phyloP scores from a whole-genome alignment of 2,797 vertebrate genomes.

The Anabas testudineus region DNA sequence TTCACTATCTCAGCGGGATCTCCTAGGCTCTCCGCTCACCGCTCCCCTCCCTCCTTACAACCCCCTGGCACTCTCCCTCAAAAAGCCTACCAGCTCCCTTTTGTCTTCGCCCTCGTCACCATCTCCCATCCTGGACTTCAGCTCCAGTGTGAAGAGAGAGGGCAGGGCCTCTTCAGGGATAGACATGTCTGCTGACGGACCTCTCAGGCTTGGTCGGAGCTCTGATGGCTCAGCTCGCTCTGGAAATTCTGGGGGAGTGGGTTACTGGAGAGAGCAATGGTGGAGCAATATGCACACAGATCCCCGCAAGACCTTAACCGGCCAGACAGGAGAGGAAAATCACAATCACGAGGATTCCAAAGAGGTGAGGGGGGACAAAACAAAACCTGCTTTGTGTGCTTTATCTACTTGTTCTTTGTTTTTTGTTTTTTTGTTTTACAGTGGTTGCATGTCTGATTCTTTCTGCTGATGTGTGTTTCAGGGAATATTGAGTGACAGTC shows the following conservation, averaged over 20 bases:
- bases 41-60: slow-evolving; percentile 89
- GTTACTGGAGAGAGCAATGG: slow-evolving; percentile 96
- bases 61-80: slow-evolving; percentile 91
- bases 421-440: slow-evolving; percentile 19
- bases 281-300: slow-evolving; percentile 92
- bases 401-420: neutral
- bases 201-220: slow-evolving; percentile 83
- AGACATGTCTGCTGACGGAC: slow-evolving; percentile 86
- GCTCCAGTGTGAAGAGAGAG: slow-evolving; percentile 89
- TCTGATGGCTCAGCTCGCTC: slow-evolving; percentile 72
- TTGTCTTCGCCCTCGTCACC: slow-evolving; percentile 85
- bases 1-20: slow-evolving; percentile 81
- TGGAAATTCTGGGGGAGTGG: slow-evolving; percentile 82
- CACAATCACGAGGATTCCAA: slow-evolving; percentile 81
- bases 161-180: slow-evolving; percentile 81
- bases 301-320: slow-evolving; percentile 78
- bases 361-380: slow-evolving; percentile 69
- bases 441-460: slow-evolving; percentile 40
- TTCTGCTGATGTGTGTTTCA: slow-evolving; percentile 76
- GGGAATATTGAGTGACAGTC: slow-evolving; percentile 93
- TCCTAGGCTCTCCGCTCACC: slow-evolving; percentile 81
- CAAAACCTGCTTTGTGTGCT: neutral
- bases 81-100: slow-evolving; percentile 86
- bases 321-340: slow-evolving; percentile 87
- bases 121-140: slow-evolving; percentile 86